Evolutionary conservation across 2,888 invertebrate genomes (phyloP), one percentile per base, ranked within the genome.

Genomic region (Entomobrya multifasciata): DNA sequence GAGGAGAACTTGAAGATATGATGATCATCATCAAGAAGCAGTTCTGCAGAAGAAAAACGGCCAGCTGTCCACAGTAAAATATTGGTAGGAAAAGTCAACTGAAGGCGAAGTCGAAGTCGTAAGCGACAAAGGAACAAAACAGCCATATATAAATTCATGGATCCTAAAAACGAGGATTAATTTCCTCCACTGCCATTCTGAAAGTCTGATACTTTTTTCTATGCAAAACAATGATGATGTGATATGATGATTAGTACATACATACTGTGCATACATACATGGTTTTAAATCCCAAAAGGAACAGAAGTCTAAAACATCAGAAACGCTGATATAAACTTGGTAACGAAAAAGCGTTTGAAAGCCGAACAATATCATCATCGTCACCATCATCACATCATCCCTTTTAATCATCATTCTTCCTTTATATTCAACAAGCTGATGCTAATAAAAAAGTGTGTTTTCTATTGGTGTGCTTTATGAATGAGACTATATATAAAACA

Each of bases 401-500:
- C n/a, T n/a, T n/a, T n/a, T n/a, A n/a, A 22, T 49, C 47, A 70
- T 72, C 67, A 49, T 41, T 72, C 8, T 49, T 30, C 47, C 47
- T 49, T 27, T 3, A n/a, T n/a, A 49, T 49, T 49, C 49, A 36
- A 36, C 36, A 36, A n/a, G n/a, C n/a, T n/a, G n/a, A n/a, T n/a
- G n/a, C n/a, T n/a, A n/a, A n/a, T n/a, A n/a, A 36, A 36, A 13
- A 65, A 65, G 65, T 65, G 49, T 49, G 65, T 65, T 36, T 47
- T 70, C n/a, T 47, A 44, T 52, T 76, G 17, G 41, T 22, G 20
- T 57, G 49, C 22, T 76, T 55, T 55, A 55, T 22, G 76, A 76
- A 55, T 22, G 76, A 76, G 76, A 8, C 60, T 17, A 55, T 55
- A 27, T 44, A 74, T 72, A 55, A 70, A 57, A 13, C 57, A 76